Percentiles rank a stretch among this genome's conserved stretches.
These are phyloP conservation scores for Furcifer pardalis DNA, from an alignment of 2,797 vertebrate species.

Conservation along the genomic window DNA sequence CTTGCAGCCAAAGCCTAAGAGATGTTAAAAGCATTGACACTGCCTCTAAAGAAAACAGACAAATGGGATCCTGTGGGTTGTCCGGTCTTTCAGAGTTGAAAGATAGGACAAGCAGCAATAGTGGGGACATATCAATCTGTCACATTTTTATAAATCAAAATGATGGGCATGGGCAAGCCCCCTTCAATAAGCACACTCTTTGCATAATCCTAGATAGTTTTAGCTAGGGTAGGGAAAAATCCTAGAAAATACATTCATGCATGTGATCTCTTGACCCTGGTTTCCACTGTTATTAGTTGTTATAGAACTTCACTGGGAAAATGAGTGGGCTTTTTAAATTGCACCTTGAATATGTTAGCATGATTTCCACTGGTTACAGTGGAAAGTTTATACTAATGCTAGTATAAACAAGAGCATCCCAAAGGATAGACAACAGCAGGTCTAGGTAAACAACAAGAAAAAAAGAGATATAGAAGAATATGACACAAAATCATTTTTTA, in stretches of 20 bases:
- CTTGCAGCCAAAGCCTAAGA: no score
- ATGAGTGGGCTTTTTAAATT: conserved; percentile 35
- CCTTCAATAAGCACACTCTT: not conserved
- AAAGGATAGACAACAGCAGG: conserved; percentile 47
- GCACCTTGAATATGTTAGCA: conserved; percentile 60
- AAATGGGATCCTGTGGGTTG: not conserved
- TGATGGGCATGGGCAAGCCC: not conserved
- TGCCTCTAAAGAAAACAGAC: not conserved
- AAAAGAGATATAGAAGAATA: conserved; percentile 38
- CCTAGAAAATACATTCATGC: conserved; percentile 66
- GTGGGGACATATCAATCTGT: not conserved
- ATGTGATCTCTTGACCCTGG: conserved; percentile 72
- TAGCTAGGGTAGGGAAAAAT: conserved; percentile 40
- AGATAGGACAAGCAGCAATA: no score
- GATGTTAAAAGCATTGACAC: not conserved
- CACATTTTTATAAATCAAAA: not conserved
- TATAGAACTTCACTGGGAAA: conserved; percentile 64
- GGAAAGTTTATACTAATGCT: no score
- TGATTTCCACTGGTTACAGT: conserved; percentile 47
- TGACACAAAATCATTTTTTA: conserved; percentile 44
- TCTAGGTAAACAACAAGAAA: conserved; percentile 16
- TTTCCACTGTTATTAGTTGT: conserved; percentile 62
- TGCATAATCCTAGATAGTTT: conserved; percentile 36
- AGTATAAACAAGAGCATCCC: conserved; percentile 25
- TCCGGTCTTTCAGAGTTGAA: not conserved